Base-by-base conservation (phyloP, 2,888 invertebrate species). In the Gasteruption jaculator region DNA sequence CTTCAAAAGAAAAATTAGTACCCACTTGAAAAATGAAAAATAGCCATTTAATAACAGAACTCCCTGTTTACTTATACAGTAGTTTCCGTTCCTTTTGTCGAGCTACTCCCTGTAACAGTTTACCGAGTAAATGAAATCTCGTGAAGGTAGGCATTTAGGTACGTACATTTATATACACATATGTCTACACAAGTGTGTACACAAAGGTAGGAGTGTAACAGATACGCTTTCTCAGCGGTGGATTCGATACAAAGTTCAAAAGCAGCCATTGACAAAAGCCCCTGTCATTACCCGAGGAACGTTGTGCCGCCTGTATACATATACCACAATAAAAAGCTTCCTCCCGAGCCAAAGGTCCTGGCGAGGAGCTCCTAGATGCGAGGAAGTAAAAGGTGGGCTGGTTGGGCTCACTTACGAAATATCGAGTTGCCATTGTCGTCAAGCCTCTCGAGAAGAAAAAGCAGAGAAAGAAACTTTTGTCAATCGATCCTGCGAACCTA, bases 391-490 rank as follows among this genome's bases (percentile, higher is more conserved):
- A 49, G 51, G 52, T 50, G 43, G 50, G 46, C 49, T 46, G 41
- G 48, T 50, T 51, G 49, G 50, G 47, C 53, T 55, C 50, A 29
- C 53, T 49, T 56, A 54, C 55, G 49, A 56, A 58, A 58, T 60
- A 60, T 60, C 59, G 53, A 54, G 57, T 60, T 59, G 55, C 60
- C 49, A 58, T 59, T 60, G 58, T 60, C 54, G 53, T 49, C 44
- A 34, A 27, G 45, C 41, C 33, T 44, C 46, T n/a, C n/a, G n/a
- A n/a, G n/a, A n/a, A n/a, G n/a, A n/a, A n/a, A n/a, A n/a, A n/a
- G n/a, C n/a, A n/a, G n/a, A n/a, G n/a, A 41, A 42, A 46, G 43
- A 31, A 47, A 46, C 36, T 45, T 43, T 48, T 52, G 48, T 41
- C 34, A 24, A 45, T 41, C 35, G n/a, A 48, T 45, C 56, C 49